These are phyloP conservation scores for Eucidaris tribuloides DNA, from an alignment of 35 echinoderm and acorn worm species.

Conservation along the genomic window DNA sequence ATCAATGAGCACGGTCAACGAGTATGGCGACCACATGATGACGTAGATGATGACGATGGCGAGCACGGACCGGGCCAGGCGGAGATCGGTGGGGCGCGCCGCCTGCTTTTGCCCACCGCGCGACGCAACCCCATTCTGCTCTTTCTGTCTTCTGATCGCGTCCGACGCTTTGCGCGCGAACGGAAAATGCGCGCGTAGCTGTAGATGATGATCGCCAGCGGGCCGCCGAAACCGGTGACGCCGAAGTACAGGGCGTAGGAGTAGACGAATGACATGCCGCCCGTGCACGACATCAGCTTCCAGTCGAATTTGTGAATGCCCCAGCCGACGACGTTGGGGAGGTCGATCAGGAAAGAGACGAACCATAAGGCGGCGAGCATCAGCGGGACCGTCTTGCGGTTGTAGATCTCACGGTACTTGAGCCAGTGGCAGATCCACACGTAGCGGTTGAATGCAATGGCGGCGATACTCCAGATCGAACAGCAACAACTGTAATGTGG, in stretches of 20 bases:
- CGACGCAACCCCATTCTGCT: conserved; percentile 22
- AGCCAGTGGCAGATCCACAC: conserved; percentile 69
- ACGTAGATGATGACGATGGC: conserved; percentile 72
- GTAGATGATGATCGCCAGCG: conserved; percentile 44
- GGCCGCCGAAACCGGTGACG: conserved; percentile 44
- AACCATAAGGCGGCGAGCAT: conserved; percentile 62
- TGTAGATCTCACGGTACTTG: conserved; percentile 67
- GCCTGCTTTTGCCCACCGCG: not conserved
- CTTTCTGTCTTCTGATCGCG: not conserved
- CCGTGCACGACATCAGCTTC: conserved; percentile 16
- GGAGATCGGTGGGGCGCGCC: conserved; percentile 30
- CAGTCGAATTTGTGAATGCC: conserved; percentile 66
- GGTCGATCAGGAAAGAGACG: conserved; percentile 72
- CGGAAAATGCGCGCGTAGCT: conserved; percentile 35
- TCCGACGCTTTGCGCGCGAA: not conserved
- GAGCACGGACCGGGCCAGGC: conserved; percentile 63
- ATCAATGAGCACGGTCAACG: conserved; percentile 65
- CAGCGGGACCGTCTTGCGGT: conserved; percentile 39
- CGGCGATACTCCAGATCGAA: conserved; percentile 81
- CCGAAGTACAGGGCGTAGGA: conserved; percentile 80
- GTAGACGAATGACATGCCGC: conserved; percentile 29
- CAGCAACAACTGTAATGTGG: conserved; percentile 63
- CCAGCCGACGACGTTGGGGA: conserved; percentile 81
- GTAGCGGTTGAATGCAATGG: conserved; percentile 79
- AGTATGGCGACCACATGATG: conserved; percentile 77